Evolutionary conservation across 2,113 vertebrate species (phyloP), one percentile per base, ranked within the genome.

Genomic region (Ictalurus punctatus): DNA sequence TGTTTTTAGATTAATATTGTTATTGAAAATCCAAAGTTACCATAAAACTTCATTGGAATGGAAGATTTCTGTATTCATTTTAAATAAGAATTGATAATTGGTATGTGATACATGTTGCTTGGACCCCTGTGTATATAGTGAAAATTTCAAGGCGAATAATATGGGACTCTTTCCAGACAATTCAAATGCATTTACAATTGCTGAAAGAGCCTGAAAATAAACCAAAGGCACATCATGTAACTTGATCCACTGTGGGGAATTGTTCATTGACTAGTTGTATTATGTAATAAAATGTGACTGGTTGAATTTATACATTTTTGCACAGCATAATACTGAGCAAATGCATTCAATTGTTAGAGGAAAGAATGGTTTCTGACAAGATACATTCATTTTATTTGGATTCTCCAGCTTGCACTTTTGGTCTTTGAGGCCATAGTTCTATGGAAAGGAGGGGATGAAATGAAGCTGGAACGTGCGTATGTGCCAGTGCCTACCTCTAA

Each of bases 401-500:
- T 69, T 85, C 37, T 54, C 25, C 25, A 34, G 27, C 13, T 52
- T 73, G 30, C 52, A 86, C 21, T 9, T 54, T 59, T 86, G 52
- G 17, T 56, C 27, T 37, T 82, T 8, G n/a, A 73, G 25, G 23
- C 76, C 1, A 71, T 17, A 59, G 86, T 30, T 30, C 34, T 85
- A 58, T 5, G 6, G 52, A 82, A 65, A 54, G 52, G 17, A 65
- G 83, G 12, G 9, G 14, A 19, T 71, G 78, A 52, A 34, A 84
- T 78, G 82, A 76, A 58, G 37, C 86, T 87, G 10, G 16, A 88
- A 86, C 88, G 52, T 71, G n/a, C 37, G 63, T 1, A n/a, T 92
- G 93, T 92, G 89, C 83, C 76, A 87, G 63, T 74, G 88, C 89
- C 93, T 93, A 84, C 52, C 44, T 93, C 95, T 93, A 93, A 94